A percentile compares a stretch with the other conserved stretches of the same genome.
Conservation (phyloP, 2,113 vertebrate genomes). For the Pionites leucogaster region DNA sequence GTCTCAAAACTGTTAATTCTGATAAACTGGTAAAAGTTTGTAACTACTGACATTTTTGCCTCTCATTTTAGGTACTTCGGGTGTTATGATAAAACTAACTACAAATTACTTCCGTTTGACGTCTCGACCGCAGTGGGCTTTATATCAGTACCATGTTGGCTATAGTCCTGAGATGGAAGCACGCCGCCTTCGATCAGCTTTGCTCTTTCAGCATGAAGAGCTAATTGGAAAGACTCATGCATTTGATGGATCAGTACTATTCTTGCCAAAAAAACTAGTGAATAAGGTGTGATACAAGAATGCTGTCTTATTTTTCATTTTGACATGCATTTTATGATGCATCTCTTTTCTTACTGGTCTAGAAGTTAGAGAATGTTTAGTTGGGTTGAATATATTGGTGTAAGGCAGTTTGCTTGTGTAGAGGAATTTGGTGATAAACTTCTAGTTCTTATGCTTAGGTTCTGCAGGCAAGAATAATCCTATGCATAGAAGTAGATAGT, state of each 20-base stretch:
- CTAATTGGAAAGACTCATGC: conserved; percentile 81
- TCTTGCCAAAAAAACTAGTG: conserved; percentile 82
- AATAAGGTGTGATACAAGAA: conserved; percentile 66
- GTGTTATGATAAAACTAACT: conserved; percentile 75
- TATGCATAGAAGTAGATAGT: neutral
- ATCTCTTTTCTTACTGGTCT: neutral
- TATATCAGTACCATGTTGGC: conserved; percentile 92
- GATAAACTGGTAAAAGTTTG: too few species aligned
- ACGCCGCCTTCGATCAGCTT: conserved; percentile 81
- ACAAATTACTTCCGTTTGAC: conserved; percentile 87
- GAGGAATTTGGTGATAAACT: neutral
- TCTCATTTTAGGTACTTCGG: conserved; percentile 77
- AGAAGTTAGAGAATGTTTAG: neutral
- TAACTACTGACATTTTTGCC: neutral
- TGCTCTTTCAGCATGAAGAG: conserved; percentile 88
- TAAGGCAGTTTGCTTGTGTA: neutral
- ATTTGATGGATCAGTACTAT: conserved; percentile 89
- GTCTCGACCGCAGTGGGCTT: conserved; percentile 88
- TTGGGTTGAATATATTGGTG: neutral
- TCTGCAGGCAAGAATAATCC: neutral
- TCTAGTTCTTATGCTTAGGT: neutral
- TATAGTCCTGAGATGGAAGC: conserved; percentile 91
- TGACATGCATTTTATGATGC: neutral
- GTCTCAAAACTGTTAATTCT: neutral
- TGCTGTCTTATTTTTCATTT: fast-evolving